Evolutionary conservation across 2,797 vertebrate genomes (phyloP).

Genomic region (Pseudomugil tenellus): DNA sequence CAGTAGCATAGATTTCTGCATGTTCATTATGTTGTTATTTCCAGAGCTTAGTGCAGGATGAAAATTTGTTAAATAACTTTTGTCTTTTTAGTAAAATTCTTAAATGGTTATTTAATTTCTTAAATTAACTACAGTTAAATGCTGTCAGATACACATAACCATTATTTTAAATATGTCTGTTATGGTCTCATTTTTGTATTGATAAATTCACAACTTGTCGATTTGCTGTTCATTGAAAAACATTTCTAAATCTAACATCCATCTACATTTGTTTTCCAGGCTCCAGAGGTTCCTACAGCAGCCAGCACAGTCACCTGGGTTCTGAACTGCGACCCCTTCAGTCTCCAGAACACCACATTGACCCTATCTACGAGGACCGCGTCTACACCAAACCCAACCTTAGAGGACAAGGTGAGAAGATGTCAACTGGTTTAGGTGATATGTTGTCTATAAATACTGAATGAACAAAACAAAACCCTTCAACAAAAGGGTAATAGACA

Average conservation of each 20-base stretch:
- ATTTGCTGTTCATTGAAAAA: slow-evolving; percentile 4
- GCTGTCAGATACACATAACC: not conserved
- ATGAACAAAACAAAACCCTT: slow-evolving; percentile 16
- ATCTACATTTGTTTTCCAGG: slow-evolving; percentile 71
- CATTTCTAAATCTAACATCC: slow-evolving; percentile 6
- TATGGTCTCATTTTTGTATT: not conserved
- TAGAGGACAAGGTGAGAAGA: slow-evolving; percentile 91
- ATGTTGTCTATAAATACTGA: slow-evolving; percentile 17
- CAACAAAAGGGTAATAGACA: not conserved
- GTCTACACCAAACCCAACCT: slow-evolving; percentile 98
- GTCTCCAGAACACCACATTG: slow-evolving; percentile 98
- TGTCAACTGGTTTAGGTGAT: not conserved
- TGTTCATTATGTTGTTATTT: not conserved
- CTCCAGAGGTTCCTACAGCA: slow-evolving; percentile 96
- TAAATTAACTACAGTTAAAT: not conserved
- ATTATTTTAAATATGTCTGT: not conserved
- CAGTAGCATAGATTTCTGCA: not conserved
- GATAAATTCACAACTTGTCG: not conserved
- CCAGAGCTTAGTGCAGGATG: not conserved
- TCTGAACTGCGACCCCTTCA: slow-evolving; percentile 94
- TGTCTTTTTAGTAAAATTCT: not conserved
- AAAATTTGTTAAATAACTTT: not conserved
- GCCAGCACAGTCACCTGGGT: slow-evolving; percentile 96
- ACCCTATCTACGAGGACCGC: slow-evolving; percentile 98
- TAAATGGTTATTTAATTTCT: not conserved